Percentiles rank a stretch among this genome's conserved stretches.
Conservation (phyloP, 2,888 invertebrate genomes). For the Holacanthella duospinosa region DNA sequence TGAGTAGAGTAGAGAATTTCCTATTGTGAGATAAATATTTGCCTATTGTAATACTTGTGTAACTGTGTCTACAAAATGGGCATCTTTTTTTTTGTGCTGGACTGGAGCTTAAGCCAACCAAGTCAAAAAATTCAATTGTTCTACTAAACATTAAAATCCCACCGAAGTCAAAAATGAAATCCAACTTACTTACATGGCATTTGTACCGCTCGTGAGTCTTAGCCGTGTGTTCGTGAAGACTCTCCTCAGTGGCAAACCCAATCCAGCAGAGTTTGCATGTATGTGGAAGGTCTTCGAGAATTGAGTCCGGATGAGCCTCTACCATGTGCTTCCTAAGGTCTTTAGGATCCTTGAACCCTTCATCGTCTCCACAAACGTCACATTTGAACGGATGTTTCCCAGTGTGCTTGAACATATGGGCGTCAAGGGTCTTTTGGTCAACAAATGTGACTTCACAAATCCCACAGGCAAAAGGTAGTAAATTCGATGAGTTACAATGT, state of each 20-base stretch:
- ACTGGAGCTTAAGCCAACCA: no score
- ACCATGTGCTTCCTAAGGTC: constrained; percentile 19
- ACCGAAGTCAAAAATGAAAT: background rate
- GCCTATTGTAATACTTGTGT: no score
- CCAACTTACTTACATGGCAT: constrained; percentile 17
- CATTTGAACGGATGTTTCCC: constrained; percentile 19
- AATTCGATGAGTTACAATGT: constrained; percentile 9
- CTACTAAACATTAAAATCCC: background rate
- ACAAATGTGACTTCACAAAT: constrained; percentile 18
- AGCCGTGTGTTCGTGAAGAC: constrained; percentile 15
- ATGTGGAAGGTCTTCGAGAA: constrained; percentile 12
- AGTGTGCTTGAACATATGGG: constrained; percentile 19
- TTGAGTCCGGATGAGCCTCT: constrained; percentile 17
- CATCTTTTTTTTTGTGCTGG: no score
- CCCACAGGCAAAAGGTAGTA: constrained; percentile 14
- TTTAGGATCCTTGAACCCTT: constrained; percentile 25
- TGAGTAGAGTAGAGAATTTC: no score
- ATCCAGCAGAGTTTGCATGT: constrained; percentile 23
- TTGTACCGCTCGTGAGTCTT: constrained; percentile 23
- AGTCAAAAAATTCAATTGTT: background rate
- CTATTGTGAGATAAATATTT: no score
- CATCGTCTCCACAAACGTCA: constrained; percentile 13
- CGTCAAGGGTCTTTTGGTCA: constrained; percentile 18
- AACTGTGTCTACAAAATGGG: no score
- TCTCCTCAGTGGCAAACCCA: constrained; percentile 16